Evolutionary conservation across 1,140 invertebrate species (phyloP).

Genomic region (Tetramorium simillimum): DNA sequence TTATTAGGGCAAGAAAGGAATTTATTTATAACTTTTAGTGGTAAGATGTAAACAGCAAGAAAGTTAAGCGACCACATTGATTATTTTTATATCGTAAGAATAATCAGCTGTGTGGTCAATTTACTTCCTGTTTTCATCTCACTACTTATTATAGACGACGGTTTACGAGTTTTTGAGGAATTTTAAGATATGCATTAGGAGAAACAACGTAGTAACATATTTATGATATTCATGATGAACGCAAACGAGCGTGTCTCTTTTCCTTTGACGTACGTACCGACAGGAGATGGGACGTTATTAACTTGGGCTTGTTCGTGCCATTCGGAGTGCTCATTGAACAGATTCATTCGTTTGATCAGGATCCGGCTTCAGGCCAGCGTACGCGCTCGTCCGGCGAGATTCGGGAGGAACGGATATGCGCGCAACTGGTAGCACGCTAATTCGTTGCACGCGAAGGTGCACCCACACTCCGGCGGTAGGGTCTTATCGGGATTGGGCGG

Average conservation of each 20-base stretch:
- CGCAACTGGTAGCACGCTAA: slow-evolving; percentile 20
- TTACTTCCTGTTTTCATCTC: too few relatives aligned
- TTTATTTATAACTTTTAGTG: too few relatives aligned
- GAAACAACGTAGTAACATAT: too few relatives aligned
- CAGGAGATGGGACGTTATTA: background rate
- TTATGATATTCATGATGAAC: background rate
- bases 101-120: too few relatives aligned
- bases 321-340: background rate
- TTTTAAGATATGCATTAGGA: background rate
- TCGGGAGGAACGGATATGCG: background rate
- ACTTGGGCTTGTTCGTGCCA: background rate
- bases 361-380: too few relatives aligned
- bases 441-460: slow-evolving; percentile 12
- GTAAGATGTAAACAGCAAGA: too few relatives aligned
- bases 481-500: slow-evolving; percentile 13
- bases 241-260: background rate
- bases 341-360: background rate
- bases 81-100: too few relatives aligned
- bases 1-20: too few relatives aligned
- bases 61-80: too few relatives aligned
- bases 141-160: too few relatives aligned
- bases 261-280: background rate
- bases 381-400: background rate
- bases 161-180: too few relatives aligned
- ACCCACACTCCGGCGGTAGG: background rate